Evolutionary conservation across 2,797 vertebrate species (phyloP), one percentile per base, ranked within the genome.

Genomic region (Ibycter americanus): DNA sequence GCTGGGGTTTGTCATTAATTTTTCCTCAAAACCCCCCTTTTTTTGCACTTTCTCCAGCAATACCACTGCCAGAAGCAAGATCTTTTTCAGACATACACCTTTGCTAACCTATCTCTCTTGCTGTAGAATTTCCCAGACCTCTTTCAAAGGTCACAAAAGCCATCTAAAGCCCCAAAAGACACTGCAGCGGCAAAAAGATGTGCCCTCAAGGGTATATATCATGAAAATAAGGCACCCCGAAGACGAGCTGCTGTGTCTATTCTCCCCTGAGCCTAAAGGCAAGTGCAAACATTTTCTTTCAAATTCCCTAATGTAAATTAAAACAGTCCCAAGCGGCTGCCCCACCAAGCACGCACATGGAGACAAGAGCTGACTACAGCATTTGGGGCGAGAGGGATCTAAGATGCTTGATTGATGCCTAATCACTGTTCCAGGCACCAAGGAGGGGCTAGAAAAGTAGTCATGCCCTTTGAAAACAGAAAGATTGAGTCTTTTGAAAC

Each of bases 401-500:
- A 17, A 76, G 62, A 65, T 56, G 59, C 66, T 77, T 76, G 73
- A 90, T 0, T 90, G 84, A 91, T 93, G 67, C 68, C 55, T 87
- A 68, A 96, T 71, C 40, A 8, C 81, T 0, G 0, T 96, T 83
- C 86, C 78, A 92, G 80, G 73, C 91, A 88, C 51, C 66, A 82
- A 80, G 65, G 72, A 93, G 42, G 38, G 68, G 93, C 42, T 87
- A 78, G 67, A 90, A 96, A 87, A 93, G 78, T 51, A 90, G 86
- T 54, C 3, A 0, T 67, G 84, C 84, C 84, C 90, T 96, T 96
- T 94, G 87, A 93, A 96, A 96, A 74, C 80, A 94, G 96, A 78
- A 88, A 92, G 84, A 91, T 74, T 84, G 52, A 93, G 83, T 89
- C 94, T 96, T 97, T 90, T 94, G 94, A 97, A 97, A 96, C 81